Evolutionary conservation across 2,888 invertebrate species (phyloP).

Genomic region (Hydrotaea cyrtoneurina): DNA sequence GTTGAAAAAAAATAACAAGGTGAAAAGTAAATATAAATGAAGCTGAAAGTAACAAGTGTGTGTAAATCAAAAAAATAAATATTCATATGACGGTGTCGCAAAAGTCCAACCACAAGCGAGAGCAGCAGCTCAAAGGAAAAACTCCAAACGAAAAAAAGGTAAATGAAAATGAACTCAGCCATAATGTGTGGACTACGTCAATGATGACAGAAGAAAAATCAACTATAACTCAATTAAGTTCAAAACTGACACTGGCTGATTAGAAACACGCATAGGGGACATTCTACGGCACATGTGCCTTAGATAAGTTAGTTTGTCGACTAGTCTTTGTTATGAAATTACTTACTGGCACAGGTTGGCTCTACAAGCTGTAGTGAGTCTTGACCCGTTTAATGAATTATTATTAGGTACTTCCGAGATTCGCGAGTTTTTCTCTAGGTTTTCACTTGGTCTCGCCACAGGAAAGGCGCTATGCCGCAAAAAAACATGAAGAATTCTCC

Average conservation of each 20-base stretch:
- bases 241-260: constrained; percentile 49
- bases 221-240: constrained; percentile 62
- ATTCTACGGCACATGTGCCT: background rate
- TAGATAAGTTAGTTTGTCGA: too few relatives aligned
- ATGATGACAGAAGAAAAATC: constrained; percentile 17
- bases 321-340: too few relatives aligned
- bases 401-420: too few relatives aligned
- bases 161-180: background rate
- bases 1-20: constrained; percentile 48
- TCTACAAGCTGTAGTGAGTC: too few relatives aligned
- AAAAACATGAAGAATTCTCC: too few relatives aligned
- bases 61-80: constrained; percentile 62
- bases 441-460: too few relatives aligned
- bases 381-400: too few relatives aligned
- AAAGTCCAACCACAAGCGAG: too few relatives aligned
- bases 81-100: constrained; percentile 35
- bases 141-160: background rate
- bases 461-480: too few relatives aligned
- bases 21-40: constrained; percentile 63
- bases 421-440: too few relatives aligned
- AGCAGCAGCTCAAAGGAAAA: constrained; percentile 21
- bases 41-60: constrained; percentile 63
- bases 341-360: too few relatives aligned
- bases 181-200: background rate
- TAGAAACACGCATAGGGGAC: background rate